Percentiles rank a stretch among this genome's conserved stretches.
phyloP scores from a whole-genome alignment of 1,140 invertebrate genomes.

The Diabrotica undecimpunctata region DNA sequence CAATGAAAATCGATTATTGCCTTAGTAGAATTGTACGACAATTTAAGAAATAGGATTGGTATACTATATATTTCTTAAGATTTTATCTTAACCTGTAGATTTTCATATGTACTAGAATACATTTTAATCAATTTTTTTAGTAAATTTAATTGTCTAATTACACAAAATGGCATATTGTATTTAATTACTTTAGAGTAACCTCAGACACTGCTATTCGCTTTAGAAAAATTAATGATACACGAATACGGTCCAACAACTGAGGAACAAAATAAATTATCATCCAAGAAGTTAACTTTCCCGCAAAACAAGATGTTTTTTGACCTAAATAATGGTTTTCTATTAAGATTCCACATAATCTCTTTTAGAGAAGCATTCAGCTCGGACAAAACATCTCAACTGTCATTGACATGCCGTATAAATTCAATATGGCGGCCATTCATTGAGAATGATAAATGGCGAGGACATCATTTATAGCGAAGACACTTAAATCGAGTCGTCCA shows the following conservation, averaged over 20 bases:
- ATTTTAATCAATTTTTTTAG: too few species aligned
- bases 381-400: constrained; percentile 20
- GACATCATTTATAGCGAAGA: constrained; percentile 17
- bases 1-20: too few species aligned
- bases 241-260: background rate
- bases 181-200: too few species aligned
- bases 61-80: too few species aligned
- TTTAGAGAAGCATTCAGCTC: constrained; percentile 15
- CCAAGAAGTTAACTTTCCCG: background rate
- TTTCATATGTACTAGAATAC: too few species aligned
- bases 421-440: constrained; percentile 17
- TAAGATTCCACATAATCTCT: constrained; percentile 18
- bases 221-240: background rate
- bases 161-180: too few species aligned
- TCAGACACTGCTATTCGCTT: background rate
- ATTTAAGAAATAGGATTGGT: too few species aligned
- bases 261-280: constrained; percentile 8
- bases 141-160: too few species aligned
- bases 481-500: constrained; percentile 7
- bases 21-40: too few species aligned
- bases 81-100: too few species aligned
- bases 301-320: constrained; percentile 15
- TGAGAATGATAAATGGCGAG: constrained; percentile 16
- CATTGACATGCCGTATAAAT: constrained; percentile 20
- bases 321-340: constrained; percentile 16